Evolutionary conservation across 2,888 invertebrate species (phyloP), one percentile per base, ranked within the genome.

Genomic region (Incurvaria masculella): DNA sequence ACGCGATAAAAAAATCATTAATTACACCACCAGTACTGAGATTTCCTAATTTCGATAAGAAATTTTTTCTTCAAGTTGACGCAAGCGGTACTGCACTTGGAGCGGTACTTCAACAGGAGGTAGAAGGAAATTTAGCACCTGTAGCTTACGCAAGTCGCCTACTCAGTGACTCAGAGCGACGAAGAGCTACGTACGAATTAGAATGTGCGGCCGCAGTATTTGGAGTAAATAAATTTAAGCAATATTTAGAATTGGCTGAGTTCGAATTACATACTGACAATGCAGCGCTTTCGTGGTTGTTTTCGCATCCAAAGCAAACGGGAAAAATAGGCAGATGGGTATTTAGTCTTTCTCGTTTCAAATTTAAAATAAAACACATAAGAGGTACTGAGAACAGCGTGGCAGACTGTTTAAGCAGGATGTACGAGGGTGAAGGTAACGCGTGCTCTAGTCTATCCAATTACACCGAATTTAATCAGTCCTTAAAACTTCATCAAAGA

Each of bases 201-300:
- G 48, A 48, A 19, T 45, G 45, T 18, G 45, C 48, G 20, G 48
- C 48, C 42, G 45, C 48, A 5, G 48, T 48, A 1, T 48, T 48
- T 17, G 48, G 48, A 2, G 48, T 48, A 5, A 48, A 44, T 16
- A 48, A 48, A 11, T 48, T 45, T 10, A 48, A 45, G 21, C 21
- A 21, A n/a, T 48, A 48, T 11, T 17, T 48, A 6, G 48, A 45
- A 33, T 20, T 45, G 11, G 48, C 48, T 6, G 41, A 44, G 2
- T 45, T 48, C 16, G 48, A 48, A 38, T 18, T 48, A 4, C 41
- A 48, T 18, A 48, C 48, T 2, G 49, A 45, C n/a, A 49, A 49
- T 4, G 49, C 49, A 2, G 49, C 49, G 4, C 33, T 49, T 8
- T 45, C 49, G 1, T 49, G 49, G 49, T 21, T 49, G 4, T 49